Percentiles rank a stretch among this genome's conserved stretches.
Evolutionary conservation across 2,113 vertebrate genomes (phyloP).

Genomic region (Sturnus vulgaris): DNA sequence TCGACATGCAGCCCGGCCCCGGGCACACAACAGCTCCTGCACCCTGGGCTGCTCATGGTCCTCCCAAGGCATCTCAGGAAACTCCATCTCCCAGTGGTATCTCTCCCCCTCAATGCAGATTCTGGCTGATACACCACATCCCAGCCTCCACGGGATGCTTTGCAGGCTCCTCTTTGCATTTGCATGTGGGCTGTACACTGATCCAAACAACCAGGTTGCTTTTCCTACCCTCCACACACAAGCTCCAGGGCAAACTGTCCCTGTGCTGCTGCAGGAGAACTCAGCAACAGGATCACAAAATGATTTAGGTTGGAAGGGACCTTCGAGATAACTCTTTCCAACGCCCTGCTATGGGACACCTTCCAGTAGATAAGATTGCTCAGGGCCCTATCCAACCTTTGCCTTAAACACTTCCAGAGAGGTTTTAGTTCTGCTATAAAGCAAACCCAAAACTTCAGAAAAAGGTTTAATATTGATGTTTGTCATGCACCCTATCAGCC

Average conservation of each 20-base stretch:
- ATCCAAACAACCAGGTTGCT: not conserved
- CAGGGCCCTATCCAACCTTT: not conserved
- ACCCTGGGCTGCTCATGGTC: not conserved
- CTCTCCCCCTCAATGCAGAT: not conserved
- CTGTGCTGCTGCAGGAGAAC: not conserved
- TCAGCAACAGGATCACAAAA: not conserved
- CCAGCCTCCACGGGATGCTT: not conserved
- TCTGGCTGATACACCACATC: not conserved
- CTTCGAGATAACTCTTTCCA: not conserved
- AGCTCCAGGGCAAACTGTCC: not conserved
- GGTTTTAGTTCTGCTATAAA: not conserved
- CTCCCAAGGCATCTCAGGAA: not conserved
- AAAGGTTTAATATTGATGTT: not conserved
- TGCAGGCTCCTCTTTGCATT: not conserved
- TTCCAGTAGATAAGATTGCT: not conserved
- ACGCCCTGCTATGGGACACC: not conserved
- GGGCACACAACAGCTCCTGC: not conserved
- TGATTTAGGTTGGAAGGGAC: not conserved
- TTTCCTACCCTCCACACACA: accelerated
- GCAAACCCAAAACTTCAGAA: not conserved
- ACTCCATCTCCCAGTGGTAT: not conserved
- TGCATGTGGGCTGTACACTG: not conserved
- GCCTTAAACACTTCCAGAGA: not conserved
- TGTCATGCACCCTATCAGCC: not conserved
- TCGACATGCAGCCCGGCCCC: not conserved